Percentiles rank a stretch among this genome's conserved stretches.
Evolutionary conservation across 2,888 invertebrate species (phyloP).

Genomic region (Meta bourneti): DNA sequence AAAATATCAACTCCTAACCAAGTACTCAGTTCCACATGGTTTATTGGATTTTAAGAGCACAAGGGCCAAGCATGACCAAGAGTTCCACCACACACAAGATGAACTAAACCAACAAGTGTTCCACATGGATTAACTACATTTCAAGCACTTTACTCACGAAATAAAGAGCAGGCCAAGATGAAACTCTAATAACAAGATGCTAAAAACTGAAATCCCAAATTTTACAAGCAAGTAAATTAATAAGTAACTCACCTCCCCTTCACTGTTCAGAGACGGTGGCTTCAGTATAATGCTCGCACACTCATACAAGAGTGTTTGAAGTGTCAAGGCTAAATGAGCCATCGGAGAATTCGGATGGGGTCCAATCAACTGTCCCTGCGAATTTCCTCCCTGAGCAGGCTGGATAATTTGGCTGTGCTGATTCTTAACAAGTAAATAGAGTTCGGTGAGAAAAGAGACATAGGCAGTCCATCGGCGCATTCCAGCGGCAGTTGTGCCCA

Average conservation of each 20-base stretch:
- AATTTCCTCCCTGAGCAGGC: constrained; percentile 81
- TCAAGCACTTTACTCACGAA: too few species aligned
- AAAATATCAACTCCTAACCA: too few species aligned
- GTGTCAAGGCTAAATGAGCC: constrained; percentile 66
- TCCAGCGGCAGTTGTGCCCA: constrained; percentile 57
- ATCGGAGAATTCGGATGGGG: constrained; percentile 62
- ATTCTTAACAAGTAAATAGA: constrained; percentile 89
- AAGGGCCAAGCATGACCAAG: too few species aligned
- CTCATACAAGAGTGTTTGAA: constrained; percentile 88
- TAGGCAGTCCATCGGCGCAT: constrained; percentile 88
- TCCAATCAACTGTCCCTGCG: constrained; percentile 24
- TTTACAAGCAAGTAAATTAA: not conserved
- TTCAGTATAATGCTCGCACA: constrained; percentile 92
- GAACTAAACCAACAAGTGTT: too few species aligned
- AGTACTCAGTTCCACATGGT: too few species aligned
- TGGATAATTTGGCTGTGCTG: constrained; percentile 83
- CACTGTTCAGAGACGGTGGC: constrained; percentile 88
- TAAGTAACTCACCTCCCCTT: constrained; percentile 87
- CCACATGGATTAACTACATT: too few species aligned
- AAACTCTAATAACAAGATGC: too few species aligned
- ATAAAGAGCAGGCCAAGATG: too few species aligned
- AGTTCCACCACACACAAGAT: too few species aligned
- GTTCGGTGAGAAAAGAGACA: constrained; percentile 93
- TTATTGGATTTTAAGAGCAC: too few species aligned
- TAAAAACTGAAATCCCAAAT: too few species aligned